Conservation (phyloP, 2,888 invertebrate species). For the Exephanes ischioxanthus region DNA sequence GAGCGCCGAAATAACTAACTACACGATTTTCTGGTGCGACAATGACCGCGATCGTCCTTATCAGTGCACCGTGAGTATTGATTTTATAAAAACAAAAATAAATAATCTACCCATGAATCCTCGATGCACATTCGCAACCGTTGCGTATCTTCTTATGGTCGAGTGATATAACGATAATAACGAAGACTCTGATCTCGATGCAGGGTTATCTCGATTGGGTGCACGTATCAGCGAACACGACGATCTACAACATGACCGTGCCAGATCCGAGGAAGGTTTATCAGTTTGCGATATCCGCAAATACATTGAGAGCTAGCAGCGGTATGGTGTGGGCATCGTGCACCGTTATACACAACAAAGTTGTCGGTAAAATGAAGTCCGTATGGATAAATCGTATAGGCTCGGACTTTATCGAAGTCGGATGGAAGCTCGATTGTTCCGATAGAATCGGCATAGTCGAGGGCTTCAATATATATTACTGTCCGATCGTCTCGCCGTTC, state of each 20-base stretch:
- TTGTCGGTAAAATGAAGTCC: slow-evolving; percentile 87
- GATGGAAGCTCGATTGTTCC: slow-evolving; percentile 92
- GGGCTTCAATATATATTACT: slow-evolving; percentile 92
- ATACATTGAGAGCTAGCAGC: slow-evolving; percentile 89
- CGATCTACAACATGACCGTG: slow-evolving; percentile 87
- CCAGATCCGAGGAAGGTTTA: slow-evolving; percentile 87
- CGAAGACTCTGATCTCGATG: background rate
- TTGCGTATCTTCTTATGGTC: background rate
- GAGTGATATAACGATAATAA: slow-evolving; percentile 1
- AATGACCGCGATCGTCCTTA: slow-evolving; percentile 87
- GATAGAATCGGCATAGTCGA: slow-evolving; percentile 90
- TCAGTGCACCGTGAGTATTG: slow-evolving; percentile 86
- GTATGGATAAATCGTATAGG: slow-evolving; percentile 86
- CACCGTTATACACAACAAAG: slow-evolving; percentile 86
- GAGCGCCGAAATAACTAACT: slow-evolving; percentile 87
- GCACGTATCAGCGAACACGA: slow-evolving; percentile 86
- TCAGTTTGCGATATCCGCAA: slow-evolving; percentile 94
- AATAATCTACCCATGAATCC: background rate
- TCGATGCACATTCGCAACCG: too few species aligned
- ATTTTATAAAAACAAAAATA: background rate
- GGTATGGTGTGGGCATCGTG: slow-evolving; percentile 95
- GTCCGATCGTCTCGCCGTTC: slow-evolving; percentile 87
- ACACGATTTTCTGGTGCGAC: slow-evolving; percentile 93
- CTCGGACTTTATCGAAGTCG: slow-evolving; percentile 87
- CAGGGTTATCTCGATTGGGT: slow-evolving; percentile 88